Base-by-base conservation (phyloP, 2,797 vertebrate species). In the Sebastes diploproa region DNA sequence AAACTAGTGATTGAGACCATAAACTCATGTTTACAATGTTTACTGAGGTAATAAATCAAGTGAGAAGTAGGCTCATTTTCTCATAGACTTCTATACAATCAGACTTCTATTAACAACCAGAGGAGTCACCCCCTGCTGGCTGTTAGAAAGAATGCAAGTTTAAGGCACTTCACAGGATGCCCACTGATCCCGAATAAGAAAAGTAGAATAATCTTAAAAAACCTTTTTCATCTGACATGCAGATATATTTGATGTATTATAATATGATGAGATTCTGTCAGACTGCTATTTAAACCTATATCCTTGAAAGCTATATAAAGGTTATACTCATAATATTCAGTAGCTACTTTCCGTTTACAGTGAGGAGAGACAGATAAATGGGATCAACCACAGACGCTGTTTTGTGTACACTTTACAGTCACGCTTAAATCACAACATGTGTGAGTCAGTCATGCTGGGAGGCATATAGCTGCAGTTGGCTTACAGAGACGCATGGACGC, bases 341-440 rank as follows among this genome's bases (percentile, higher is more conserved):
- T 14, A 22, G 67, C 59, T 63, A 8, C 52, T 55, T 32, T 38
- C 18, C 46, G 29, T 30, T 59, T 27, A n/a, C 42, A n/a, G 16
- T 14, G 54, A 42, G 55, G 23, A 72, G 68, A 59, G 22, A 62
- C 11, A 27, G 29, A 56, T 60, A 5, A 73, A 61, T 52, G 38
- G 58, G 52, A 74, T 78, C 32, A 38, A 7, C 14, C 16, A 30
- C 64, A 23, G 56, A 55, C 27, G 50, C 62, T 22, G 58, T 27
- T 54, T 20, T 60, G 9, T 61, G 58, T 65, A 46, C 56, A 76
- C 73, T 66, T 50, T 13, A 11, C 34, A 20, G 72, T 79, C 66
- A 58, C 6, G 8, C 67, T 69, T 82, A 81, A 77, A 83, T 77
- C 61, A 29, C 34, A 80, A 27, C 83, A 81, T 6, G 27, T 78